phyloP scores from a whole-genome alignment of 2,797 vertebrate genomes.

The Anabacerthia variegaticeps region DNA sequence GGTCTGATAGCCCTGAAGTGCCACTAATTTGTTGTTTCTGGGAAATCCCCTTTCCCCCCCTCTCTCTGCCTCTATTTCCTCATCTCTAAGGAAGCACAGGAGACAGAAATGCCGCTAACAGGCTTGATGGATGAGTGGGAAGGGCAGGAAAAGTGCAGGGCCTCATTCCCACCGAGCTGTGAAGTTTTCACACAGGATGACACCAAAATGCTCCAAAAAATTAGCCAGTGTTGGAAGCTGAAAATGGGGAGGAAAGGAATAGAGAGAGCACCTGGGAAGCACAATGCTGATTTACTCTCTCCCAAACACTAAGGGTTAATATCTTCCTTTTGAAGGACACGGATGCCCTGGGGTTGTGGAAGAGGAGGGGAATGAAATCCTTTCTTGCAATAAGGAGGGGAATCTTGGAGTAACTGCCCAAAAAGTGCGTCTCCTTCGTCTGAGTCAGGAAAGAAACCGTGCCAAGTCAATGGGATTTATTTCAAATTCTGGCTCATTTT shows the following conservation, averaged over 20 bases:
- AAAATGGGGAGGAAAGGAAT: background rate
- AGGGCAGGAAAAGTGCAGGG: background rate
- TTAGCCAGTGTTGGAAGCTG: background rate
- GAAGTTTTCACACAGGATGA: background rate
- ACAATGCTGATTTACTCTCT: background rate
- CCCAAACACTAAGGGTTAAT: slow-evolving; percentile 9
- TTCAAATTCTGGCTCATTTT: slow-evolving; percentile 64
- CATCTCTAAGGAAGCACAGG: background rate
- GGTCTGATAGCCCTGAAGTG: background rate
- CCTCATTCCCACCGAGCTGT: background rate
- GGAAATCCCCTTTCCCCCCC: background rate
- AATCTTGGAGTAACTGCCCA: slow-evolving; percentile 51
- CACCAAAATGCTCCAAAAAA: background rate
- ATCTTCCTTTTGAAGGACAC: slow-evolving; percentile 40
- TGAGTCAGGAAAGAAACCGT: slow-evolving; percentile 55
- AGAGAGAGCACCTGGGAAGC: background rate
- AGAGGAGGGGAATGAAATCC: slow-evolving; percentile 51
- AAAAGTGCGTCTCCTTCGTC: slow-evolving; percentile 26
- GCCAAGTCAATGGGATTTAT: slow-evolving; percentile 65
- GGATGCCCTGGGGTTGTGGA: slow-evolving; percentile 46
- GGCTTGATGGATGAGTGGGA: background rate
- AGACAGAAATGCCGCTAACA: background rate
- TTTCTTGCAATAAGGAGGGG: slow-evolving; percentile 55
- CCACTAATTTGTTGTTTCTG: background rate
- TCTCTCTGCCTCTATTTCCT: background rate